Evolutionary conservation across 2,797 vertebrate genomes (phyloP).

Genomic region (Iguana delicatissima): DNA sequence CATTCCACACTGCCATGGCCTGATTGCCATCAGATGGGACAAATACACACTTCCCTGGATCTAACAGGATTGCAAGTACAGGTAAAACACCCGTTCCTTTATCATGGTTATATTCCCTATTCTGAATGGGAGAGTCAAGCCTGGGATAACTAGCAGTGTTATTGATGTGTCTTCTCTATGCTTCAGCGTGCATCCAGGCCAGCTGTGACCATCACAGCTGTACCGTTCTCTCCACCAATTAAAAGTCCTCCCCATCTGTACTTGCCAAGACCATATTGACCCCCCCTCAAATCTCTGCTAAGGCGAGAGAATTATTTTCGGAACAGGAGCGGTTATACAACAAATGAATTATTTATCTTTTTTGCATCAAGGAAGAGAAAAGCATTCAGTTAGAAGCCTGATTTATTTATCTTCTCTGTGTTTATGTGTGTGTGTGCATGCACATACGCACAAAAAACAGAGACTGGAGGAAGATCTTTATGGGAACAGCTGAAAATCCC

Average conservation of each 20-base stretch:
- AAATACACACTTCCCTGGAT: not conserved
- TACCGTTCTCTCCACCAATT: not conserved
- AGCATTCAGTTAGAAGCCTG: slow-evolving; percentile 64
- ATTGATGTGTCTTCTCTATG: not conserved
- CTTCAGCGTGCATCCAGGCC: slow-evolving; percentile 3
- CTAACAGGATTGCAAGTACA: not conserved
- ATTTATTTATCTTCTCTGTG: slow-evolving; percentile 55
- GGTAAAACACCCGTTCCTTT: not conserved
- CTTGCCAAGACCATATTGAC: slow-evolving; percentile 34
- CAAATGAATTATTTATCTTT: slow-evolving; percentile 84
- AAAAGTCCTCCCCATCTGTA: slow-evolving; percentile 7
- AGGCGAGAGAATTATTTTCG: slow-evolving; percentile 79
- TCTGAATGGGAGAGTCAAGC: not conserved
- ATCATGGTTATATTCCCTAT: not conserved
- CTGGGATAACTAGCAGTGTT: not conserved
- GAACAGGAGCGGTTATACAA: slow-evolving; percentile 78
- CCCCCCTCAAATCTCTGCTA: slow-evolving; percentile 60
- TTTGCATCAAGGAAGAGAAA: slow-evolving; percentile 70
- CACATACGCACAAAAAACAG: not conserved
- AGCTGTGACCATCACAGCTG: slow-evolving; percentile 21
- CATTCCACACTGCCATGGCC: not conserved
- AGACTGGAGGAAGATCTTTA: slow-evolving; percentile 47
- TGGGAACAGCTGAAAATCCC: slow-evolving; percentile 50
- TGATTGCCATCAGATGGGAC: not conserved
- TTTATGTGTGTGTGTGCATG: not conserved